Evolutionary conservation across 2,113 vertebrate genomes (phyloP).

Genomic region (Pseudopodoces humilis): DNA sequence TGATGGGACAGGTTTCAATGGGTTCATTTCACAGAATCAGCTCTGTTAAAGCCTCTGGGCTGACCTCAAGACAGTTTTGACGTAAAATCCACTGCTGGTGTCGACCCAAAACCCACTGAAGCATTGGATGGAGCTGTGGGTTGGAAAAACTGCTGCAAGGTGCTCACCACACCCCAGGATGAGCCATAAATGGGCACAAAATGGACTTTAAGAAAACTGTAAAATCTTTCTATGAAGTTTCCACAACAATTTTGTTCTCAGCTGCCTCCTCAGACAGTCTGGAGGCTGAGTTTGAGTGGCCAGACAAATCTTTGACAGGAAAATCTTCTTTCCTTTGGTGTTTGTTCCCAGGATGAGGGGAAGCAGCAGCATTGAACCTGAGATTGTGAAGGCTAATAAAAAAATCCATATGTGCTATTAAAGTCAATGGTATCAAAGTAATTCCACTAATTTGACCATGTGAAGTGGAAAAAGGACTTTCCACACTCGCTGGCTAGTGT

Average conservation of each 20-base stretch:
- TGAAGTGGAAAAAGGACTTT: background rate
- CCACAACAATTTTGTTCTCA: background rate
- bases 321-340: background rate
- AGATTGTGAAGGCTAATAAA: background rate
- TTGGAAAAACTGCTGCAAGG: background rate
- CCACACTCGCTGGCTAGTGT: background rate
- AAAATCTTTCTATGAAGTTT: background rate
- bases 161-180: background rate
- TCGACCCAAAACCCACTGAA: background rate
- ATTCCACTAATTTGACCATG: background rate
- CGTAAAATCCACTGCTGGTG: background rate
- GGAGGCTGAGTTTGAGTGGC: background rate
- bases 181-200: background rate
- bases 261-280: background rate
- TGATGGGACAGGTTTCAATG: background rate
- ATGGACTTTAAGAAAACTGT: background rate
- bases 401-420: background rate
- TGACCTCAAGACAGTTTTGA: background rate
- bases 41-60: background rate
- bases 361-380: background rate
- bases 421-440: background rate
- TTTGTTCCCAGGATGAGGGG: background rate
- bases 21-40: background rate
- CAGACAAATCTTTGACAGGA: background rate
- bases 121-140: rapidly evolving